Evolutionary conservation across 2,888 invertebrate species (phyloP).

Genomic region (Lamproptera curius): DNA sequence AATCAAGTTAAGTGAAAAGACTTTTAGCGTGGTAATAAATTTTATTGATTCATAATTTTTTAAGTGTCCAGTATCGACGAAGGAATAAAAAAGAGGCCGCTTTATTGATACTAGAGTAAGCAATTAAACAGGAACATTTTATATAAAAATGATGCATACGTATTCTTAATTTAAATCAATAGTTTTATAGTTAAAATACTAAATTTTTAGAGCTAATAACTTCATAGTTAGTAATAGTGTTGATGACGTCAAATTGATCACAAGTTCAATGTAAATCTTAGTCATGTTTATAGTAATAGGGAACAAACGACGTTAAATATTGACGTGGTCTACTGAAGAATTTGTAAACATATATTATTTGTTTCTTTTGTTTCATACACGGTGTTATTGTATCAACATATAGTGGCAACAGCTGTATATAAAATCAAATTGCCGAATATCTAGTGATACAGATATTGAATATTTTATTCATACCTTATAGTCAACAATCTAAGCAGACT

Average conservation of each 20-base stretch:
- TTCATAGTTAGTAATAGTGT: too few relatives aligned
- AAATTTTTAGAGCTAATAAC: too few relatives aligned
- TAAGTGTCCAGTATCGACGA: too few relatives aligned
- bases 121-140: too few relatives aligned
- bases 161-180: too few relatives aligned
- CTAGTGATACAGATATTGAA: constrained; percentile 9
- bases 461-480: constrained; percentile 17
- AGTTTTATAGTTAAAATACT: too few relatives aligned
- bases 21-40: constrained; percentile 20
- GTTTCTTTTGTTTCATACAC: background rate
- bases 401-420: background rate
- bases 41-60: constrained; percentile 13
- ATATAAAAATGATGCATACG: too few relatives aligned
- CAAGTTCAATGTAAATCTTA: background rate
- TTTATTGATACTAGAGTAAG: too few relatives aligned
- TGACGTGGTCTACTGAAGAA: background rate
- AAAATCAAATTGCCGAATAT: constrained; percentile 15
- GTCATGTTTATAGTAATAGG: too few relatives aligned
- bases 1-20: constrained; percentile 46
- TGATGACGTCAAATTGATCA: background rate
- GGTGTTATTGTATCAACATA: background rate
- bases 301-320: too few relatives aligned
- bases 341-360: background rate
- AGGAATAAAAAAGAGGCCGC: background rate
- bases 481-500: constrained; percentile 15